phyloP scores from a whole-genome alignment of 2,113 vertebrate genomes.

The Upupa epops region DNA sequence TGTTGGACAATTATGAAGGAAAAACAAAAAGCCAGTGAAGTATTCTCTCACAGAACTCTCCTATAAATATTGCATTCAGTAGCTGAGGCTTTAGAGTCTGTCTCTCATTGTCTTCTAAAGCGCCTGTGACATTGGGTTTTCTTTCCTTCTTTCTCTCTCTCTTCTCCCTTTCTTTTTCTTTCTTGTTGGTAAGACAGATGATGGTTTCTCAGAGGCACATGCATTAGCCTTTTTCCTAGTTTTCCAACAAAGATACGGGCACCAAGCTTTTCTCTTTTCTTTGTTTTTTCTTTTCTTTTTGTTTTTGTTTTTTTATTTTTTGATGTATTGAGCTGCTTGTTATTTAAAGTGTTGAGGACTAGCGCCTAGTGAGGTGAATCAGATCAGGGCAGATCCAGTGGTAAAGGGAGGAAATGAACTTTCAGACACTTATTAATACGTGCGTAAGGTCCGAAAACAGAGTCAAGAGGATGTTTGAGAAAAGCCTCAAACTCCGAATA shows the following conservation, averaged over 20 bases:
- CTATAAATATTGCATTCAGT: constrained; percentile 72
- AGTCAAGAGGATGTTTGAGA: constrained; percentile 61
- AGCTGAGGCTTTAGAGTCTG: constrained; percentile 73
- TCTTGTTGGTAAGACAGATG: constrained; percentile 67
- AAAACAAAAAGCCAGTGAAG: neutral
- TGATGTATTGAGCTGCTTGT: constrained; percentile 76
- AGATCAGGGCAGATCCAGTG: constrained; percentile 83
- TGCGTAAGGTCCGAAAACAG: constrained; percentile 77
- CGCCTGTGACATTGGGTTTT: constrained; percentile 72
- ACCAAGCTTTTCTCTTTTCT: constrained; percentile 46
- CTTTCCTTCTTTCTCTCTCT: constrained; percentile 14
- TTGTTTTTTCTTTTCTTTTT: neutral
- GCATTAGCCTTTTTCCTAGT: constrained; percentile 74
- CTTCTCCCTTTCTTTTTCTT: neutral
- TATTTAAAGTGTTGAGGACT: constrained; percentile 82
- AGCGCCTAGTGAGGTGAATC: constrained; percentile 78
- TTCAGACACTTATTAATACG: constrained; percentile 78
- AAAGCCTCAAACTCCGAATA: constrained; percentile 68
- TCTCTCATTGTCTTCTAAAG: constrained; percentile 74
- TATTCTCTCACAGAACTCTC: constrained; percentile 64
- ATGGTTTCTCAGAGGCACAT: constrained; percentile 71
- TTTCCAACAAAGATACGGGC: constrained; percentile 69
- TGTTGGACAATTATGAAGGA: constrained; percentile 64
- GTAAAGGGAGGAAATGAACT: constrained; percentile 78
- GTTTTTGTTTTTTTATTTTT: neutral